These are phyloP conservation scores for Equus przewalskii DNA, from an alignment of 2,113 vertebrate species.

Conservation along the genomic window DNA sequence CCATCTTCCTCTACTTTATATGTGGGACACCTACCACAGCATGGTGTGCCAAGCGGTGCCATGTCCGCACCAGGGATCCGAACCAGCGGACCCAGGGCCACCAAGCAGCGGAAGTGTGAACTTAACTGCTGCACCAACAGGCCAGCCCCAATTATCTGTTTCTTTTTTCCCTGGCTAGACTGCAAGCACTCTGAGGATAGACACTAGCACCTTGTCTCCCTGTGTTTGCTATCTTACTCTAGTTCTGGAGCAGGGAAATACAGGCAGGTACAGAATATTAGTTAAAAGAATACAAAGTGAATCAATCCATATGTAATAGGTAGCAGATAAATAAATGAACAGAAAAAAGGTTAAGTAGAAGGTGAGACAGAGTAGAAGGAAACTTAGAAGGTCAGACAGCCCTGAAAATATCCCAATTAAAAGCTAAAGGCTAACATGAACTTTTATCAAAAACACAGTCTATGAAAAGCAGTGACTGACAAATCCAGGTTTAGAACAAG, in stretches of 20 bases:
- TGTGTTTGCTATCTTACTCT: neutral
- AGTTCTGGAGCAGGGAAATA: conserved; percentile 12
- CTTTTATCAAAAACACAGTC: conserved; percentile 5
- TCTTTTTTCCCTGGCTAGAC: neutral
- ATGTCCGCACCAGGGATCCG: no score
- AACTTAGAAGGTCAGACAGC: neutral
- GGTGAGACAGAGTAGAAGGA: neutral
- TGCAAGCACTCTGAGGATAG: neutral
- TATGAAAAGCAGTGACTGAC: conserved; percentile 32
- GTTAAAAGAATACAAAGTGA: neutral
- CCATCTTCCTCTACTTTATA: no score
- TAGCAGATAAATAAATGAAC: neutral
- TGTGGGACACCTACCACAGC: no score
- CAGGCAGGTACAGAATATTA: neutral
- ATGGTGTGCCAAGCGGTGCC: no score
- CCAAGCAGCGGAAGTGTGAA: no score
- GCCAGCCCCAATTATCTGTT: neutral
- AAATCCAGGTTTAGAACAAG: conserved; percentile 37
- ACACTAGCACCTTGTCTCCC: neutral
- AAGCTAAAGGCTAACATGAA: neutral
- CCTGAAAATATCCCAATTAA: neutral
- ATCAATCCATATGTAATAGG: neutral
- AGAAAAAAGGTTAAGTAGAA: conserved; percentile 44
- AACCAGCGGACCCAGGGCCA: no score
- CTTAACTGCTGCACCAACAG: no score